Percentiles rank a stretch among this genome's conserved stretches.
Evolutionary conservation across 92 coral and sea anemone species (phyloP).

Genomic region (Isaurus tuberculatus): DNA sequence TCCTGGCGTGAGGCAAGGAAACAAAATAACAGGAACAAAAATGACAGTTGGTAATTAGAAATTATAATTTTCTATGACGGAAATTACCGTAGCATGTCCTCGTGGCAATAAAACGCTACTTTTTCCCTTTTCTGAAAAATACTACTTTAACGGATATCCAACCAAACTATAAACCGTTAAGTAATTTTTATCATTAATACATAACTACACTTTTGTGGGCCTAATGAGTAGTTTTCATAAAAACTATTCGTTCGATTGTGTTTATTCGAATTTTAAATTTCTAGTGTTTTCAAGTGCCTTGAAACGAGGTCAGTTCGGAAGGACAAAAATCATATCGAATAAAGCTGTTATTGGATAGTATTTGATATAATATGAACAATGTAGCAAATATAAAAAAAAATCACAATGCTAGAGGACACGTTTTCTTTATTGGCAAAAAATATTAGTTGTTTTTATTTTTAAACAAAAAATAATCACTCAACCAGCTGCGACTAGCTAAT

Average conservation of each 20-base stretch:
- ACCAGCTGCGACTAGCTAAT: neutral
- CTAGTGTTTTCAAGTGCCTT: neutral
- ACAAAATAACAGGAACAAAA: neutral
- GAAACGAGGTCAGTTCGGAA: neutral
- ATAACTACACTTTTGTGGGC: neutral
- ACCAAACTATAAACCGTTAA: neutral
- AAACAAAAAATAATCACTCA: neutral
- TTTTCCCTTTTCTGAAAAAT: neutral
- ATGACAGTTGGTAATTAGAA: neutral
- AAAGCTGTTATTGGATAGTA: neutral
- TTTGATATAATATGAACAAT: neutral
- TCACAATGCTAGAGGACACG: no score
- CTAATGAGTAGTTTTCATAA: neutral
- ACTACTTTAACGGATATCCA: neutral
- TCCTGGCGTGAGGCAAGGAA: neutral
- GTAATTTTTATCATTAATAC: neutral
- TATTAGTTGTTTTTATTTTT: no score
- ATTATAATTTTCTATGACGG: slow-evolving; percentile 6
- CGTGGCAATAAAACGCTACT: neutral
- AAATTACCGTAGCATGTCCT: slow-evolving; percentile 14
- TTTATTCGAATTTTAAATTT: neutral
- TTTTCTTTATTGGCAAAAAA: no score
- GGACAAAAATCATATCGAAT: neutral
- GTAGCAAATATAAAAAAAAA: no score
- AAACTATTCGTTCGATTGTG: neutral